Evolutionary conservation across 2,888 invertebrate species (phyloP).

Genomic region (Hyposoter dolosus): DNA sequence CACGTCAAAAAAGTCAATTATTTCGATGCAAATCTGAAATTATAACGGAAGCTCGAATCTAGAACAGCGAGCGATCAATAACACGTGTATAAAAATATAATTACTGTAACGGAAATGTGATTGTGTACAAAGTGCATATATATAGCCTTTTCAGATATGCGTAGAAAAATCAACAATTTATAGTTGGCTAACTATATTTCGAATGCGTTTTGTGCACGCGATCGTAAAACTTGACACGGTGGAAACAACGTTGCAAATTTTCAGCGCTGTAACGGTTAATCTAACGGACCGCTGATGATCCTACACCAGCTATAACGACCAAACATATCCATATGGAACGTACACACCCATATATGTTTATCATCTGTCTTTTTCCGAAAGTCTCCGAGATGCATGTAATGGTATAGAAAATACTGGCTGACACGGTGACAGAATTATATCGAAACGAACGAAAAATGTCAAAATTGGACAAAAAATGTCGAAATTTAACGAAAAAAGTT

Average conservation of each 20-base stretch:
- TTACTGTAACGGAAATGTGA: not conserved
- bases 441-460: too few relatives aligned
- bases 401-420: too few relatives aligned
- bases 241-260: conserved; percentile 44
- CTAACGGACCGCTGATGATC: conserved; percentile 60
- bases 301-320: conserved; percentile 33
- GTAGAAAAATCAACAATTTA: conserved; percentile 4
- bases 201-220: conserved; percentile 37
- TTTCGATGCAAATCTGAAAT: not conserved
- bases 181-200: conserved; percentile 14
- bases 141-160: not conserved
- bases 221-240: conserved; percentile 43
- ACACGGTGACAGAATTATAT: too few relatives aligned
- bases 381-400: too few relatives aligned
- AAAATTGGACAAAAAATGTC: too few relatives aligned
- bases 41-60: not conserved
- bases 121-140: not conserved
- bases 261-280: conserved; percentile 57
- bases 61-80: not conserved
- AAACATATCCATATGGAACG: not conserved
- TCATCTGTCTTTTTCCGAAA: not conserved
- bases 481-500: too few relatives aligned
- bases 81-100: not conserved
- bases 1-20: not conserved
- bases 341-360: not conserved